A percentile compares a stretch with the other conserved stretches of the same genome.
phyloP scores from a whole-genome alignment of 2,797 vertebrate genomes.

The Paedocypris micromegethes region DNA sequence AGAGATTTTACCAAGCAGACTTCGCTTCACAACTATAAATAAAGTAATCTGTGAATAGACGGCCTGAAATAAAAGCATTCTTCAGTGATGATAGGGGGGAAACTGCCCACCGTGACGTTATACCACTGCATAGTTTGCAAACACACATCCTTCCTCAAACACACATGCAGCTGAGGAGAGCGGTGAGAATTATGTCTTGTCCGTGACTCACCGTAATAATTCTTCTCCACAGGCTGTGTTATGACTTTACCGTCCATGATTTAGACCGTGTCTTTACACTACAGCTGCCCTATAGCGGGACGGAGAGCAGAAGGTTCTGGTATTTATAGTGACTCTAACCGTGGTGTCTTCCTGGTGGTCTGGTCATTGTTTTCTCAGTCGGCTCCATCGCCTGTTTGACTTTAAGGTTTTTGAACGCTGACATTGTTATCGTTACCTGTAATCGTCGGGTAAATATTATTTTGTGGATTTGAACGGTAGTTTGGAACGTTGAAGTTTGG shows the following conservation, averaged over 20 bases:
- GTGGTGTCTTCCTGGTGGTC: slow-evolving; percentile 56
- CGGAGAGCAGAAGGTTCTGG: slow-evolving; percentile 39
- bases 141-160: slow-evolving; percentile 8
- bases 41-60: not conserved
- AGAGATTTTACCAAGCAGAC: too few species aligned
- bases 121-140: slow-evolving; percentile 8
- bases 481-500: slow-evolving; percentile 11
- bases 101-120: slow-evolving; percentile 2
- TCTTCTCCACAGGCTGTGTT: not conserved
- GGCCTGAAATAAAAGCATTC: slow-evolving; percentile 19
- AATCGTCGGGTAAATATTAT: slow-evolving; percentile 58
- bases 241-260: slow-evolving; percentile 9
- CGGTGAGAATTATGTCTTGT: slow-evolving; percentile 11
- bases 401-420: slow-evolving; percentile 37
- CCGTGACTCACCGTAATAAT: slow-evolving; percentile 13
- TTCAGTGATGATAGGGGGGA: slow-evolving; percentile 6
- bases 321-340: slow-evolving; percentile 47
- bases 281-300: slow-evolving; percentile 23
- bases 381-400: slow-evolving; percentile 49
- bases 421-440: slow-evolving; percentile 60
- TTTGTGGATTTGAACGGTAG: slow-evolving; percentile 43
- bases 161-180: slow-evolving; percentile 3
- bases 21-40: not conserved
- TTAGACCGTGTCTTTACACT: slow-evolving; percentile 10
- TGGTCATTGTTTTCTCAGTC: slow-evolving; percentile 54